Conservation (phyloP, 2,888 invertebrate genomes). For the Lathronympha strigana region DNA sequence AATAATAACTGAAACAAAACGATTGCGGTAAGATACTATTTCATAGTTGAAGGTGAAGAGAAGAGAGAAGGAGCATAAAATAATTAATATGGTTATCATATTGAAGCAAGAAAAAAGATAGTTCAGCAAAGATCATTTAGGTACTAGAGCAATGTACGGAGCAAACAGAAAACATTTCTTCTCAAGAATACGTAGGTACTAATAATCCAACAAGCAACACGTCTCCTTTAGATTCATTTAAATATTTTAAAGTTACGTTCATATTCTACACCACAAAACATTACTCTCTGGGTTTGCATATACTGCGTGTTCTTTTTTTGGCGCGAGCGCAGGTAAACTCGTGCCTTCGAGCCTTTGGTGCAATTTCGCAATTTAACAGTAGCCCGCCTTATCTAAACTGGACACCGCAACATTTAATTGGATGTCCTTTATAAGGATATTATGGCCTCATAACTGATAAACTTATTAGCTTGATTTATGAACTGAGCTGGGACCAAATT, state of each 20-base stretch:
- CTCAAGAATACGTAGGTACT: not conserved
- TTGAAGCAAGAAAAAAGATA: not conserved
- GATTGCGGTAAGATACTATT: no score
- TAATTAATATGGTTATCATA: no score
- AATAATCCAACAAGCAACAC: not conserved
- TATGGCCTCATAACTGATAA: slow-evolving; percentile 26
- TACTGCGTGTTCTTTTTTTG: slow-evolving; percentile 29
- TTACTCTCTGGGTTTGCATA: slow-evolving; percentile 18
- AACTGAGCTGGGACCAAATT: not conserved
- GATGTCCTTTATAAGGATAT: slow-evolving; percentile 40
- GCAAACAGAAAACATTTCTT: not conserved
- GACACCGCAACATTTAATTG: slow-evolving; percentile 44
- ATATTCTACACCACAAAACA: slow-evolving; percentile 2
- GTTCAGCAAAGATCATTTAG: not conserved
- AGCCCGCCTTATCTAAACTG: slow-evolving; percentile 56
- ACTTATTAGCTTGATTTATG: slow-evolving; percentile 31
- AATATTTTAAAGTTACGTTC: not conserved
- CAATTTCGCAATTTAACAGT: slow-evolving; percentile 60
- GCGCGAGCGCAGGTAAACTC: slow-evolving; percentile 33
- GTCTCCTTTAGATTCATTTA: not conserved
- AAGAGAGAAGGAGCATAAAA: no score
- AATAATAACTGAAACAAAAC: no score
- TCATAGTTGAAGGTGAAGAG: no score
- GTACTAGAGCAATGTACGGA: not conserved
- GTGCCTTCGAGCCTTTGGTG: slow-evolving; percentile 38